These are phyloP conservation scores for Acholoe squamosa DNA, from an alignment of 2,888 invertebrate species.

Conservation along the genomic window DNA sequence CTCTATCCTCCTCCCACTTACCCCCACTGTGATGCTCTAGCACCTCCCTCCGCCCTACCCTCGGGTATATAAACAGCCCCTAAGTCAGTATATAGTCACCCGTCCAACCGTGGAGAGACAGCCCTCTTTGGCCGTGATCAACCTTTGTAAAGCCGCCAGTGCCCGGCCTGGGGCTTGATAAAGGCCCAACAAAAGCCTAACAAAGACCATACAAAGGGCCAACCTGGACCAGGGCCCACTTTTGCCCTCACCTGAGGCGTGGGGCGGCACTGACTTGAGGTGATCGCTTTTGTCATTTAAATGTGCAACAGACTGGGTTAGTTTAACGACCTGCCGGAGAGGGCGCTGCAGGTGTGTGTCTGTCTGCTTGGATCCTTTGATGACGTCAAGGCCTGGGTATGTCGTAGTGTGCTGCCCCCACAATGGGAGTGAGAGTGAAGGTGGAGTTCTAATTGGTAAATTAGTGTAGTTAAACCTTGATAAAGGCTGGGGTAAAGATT, in stretches of 20 bases:
- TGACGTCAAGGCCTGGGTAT: slow-evolving; percentile 3
- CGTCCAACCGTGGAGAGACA: slow-evolving; percentile 7
- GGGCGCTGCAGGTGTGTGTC: slow-evolving; percentile 21
- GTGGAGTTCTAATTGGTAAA: too few relatives aligned
- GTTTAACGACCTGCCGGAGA: slow-evolving; percentile 19
- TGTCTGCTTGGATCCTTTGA: not conserved
- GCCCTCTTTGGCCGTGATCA: slow-evolving; percentile 11
- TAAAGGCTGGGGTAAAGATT: too few relatives aligned
- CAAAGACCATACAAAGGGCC: not conserved
- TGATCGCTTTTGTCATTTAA: not conserved
- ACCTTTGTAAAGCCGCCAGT: not conserved
- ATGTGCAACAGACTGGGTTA: not conserved
- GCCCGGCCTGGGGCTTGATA: not conserved
- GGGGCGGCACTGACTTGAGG: slow-evolving; percentile 12
- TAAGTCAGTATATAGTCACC: not conserved
- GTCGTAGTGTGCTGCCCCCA: not conserved
- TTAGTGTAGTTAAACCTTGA: too few relatives aligned
- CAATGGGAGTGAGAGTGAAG: too few relatives aligned
- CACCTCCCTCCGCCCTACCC: slow-evolving; percentile 11
- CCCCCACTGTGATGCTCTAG: not conserved
- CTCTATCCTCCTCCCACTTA: not conserved
- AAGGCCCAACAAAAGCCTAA: slow-evolving; percentile 12
- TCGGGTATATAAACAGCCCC: slow-evolving; percentile 19
- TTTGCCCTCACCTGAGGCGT: slow-evolving; percentile 19
- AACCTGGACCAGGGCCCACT: not conserved